phyloP scores from a whole-genome alignment of 2,888 invertebrate species.

The Pherbina coryleti region DNA sequence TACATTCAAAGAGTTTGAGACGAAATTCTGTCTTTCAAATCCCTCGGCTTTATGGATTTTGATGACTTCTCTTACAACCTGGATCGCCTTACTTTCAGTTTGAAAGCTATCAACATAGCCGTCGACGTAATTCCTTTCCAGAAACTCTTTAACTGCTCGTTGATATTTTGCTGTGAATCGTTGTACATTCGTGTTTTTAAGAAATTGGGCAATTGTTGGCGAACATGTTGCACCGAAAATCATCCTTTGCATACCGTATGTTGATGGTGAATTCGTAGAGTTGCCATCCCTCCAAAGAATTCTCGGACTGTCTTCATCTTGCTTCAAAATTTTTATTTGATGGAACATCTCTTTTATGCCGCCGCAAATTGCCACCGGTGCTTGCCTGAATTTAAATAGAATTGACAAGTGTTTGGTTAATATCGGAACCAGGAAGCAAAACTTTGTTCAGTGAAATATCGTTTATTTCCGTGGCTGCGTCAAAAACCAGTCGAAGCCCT shows the following conservation, averaged over 20 bases:
- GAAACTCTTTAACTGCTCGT: conserved; percentile 46
- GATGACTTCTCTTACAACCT: conserved; percentile 19
- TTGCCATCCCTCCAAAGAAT: too few relatives aligned
- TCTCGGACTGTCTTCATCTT: too few relatives aligned
- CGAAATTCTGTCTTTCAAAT: conserved; percentile 13
- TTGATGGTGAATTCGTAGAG: too few relatives aligned
- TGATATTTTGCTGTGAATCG: conserved; percentile 43
- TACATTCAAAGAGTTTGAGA: conserved; percentile 1
- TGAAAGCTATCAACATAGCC: conserved; percentile 36
- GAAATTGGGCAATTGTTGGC: conserved; percentile 45
- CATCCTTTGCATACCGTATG: too few relatives aligned
- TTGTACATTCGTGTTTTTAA: conserved; percentile 53
- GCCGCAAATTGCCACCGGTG: conserved; percentile 34
- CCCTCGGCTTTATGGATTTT: conserved; percentile 12
- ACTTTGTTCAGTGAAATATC: conserved; percentile 29
- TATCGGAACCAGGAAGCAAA: neutral
- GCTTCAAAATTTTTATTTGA: too few relatives aligned
- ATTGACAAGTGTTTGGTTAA: conserved; percentile 27
- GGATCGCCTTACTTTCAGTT: conserved; percentile 15
- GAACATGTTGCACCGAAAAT: conserved; percentile 43
- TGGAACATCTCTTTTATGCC: neutral
- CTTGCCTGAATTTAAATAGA: conserved; percentile 37
- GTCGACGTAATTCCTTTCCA: conserved; percentile 33
- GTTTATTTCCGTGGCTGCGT: conserved; percentile 34
- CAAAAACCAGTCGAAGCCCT: conserved; percentile 30